Conservation (phyloP, 2,113 vertebrate genomes). For the Galeopterus variegatus region DNA sequence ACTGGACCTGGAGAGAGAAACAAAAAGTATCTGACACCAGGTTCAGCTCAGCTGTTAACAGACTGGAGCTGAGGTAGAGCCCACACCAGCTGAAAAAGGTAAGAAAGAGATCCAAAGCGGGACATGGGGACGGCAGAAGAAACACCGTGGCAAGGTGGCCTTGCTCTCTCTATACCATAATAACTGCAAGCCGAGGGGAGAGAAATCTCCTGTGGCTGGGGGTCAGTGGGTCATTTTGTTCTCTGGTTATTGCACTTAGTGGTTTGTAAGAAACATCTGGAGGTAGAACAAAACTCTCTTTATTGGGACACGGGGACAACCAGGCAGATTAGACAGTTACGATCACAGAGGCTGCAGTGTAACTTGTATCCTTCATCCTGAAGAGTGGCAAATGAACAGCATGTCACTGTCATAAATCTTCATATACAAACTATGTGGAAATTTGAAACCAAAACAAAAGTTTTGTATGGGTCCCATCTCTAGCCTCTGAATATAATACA, state of each 20-base stretch:
- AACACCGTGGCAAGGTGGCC: background rate
- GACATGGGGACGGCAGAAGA: background rate
- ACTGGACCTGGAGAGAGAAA: background rate
- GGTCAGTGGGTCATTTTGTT: background rate
- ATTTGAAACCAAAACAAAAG: background rate
- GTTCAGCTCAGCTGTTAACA: background rate
- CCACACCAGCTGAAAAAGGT: background rate
- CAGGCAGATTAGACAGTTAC: background rate
- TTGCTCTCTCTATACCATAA: background rate
- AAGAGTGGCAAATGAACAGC: background rate
- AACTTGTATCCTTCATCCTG: background rate
- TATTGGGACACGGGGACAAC: background rate
- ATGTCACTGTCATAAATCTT: background rate
- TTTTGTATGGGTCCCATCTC: background rate
- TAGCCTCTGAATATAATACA: background rate
- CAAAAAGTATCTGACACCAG: background rate
- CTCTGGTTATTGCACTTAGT: background rate
- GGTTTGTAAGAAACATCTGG: slow-evolving; percentile 28
- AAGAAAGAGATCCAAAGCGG: background rate
- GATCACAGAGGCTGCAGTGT: background rate
- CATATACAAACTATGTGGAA: background rate
- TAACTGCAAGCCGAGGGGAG: background rate
- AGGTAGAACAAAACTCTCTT: background rate
- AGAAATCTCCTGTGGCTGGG: background rate
- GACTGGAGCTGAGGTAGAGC: background rate